A percentile compares a stretch with the other conserved stretches of the same genome.
Evolutionary conservation across 1,140 invertebrate species (phyloP).

Genomic region (Periplaneta americana): DNA sequence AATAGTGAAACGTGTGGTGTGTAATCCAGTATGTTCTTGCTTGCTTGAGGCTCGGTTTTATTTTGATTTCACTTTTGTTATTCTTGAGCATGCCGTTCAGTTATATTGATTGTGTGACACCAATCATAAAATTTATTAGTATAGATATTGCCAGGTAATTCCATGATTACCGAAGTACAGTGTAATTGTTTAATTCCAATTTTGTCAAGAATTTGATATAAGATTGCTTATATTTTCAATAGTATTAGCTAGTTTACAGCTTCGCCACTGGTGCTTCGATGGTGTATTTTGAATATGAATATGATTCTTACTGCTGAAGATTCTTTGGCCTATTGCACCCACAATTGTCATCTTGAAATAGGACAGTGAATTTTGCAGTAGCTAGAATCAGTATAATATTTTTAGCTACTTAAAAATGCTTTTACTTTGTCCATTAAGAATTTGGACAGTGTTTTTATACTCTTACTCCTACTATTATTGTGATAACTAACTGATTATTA

Average conservation of each 20-base stretch:
- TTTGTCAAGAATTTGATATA: neutral
- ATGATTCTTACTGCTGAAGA: neutral
- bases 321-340: conserved; percentile 6
- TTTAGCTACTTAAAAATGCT: neutral
- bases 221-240: neutral
- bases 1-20: neutral
- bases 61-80: neutral
- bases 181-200: neutral
- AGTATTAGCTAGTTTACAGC: neutral
- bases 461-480: neutral
- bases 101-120: neutral
- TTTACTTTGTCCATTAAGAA: neutral
- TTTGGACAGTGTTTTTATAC: neutral
- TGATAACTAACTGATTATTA: neutral
- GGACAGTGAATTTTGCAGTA: neutral
- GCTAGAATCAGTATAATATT: neutral
- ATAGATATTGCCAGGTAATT: neutral
- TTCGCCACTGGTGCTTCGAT: neutral
- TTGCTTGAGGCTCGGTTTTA: neutral
- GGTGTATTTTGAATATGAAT: neutral
- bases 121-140: neutral
- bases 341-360: conserved; percentile 10
- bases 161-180: neutral
- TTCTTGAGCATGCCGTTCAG: neutral
- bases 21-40: neutral